Conservation (phyloP, 92 coral and sea anemone species). For the Zoanthus solanderi region DNA sequence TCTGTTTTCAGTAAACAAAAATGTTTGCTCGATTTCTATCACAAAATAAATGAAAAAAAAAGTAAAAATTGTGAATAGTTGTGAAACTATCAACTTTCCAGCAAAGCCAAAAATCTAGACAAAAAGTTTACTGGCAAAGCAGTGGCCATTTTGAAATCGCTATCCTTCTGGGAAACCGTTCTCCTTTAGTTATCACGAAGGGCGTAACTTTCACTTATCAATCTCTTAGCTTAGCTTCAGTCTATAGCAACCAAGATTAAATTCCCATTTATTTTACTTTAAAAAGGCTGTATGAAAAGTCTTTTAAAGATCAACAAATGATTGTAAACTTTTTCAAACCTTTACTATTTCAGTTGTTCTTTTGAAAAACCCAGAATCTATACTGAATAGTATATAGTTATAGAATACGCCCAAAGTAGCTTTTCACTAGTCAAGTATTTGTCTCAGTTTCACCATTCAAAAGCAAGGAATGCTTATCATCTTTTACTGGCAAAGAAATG, state of each 20-base stretch:
- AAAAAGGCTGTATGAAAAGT: background rate
- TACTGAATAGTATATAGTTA: background rate
- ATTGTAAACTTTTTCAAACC: background rate
- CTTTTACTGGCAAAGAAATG: constrained; percentile 9
- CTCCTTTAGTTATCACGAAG: background rate
- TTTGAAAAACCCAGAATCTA: background rate
- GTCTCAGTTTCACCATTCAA: background rate
- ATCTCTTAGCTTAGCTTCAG: too few species aligned
- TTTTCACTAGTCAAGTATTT: background rate
- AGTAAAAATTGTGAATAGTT: too few species aligned
- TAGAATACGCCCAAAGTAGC: background rate
- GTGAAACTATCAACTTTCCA: too few species aligned
- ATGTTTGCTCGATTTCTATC: too few species aligned
- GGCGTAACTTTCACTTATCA: background rate
- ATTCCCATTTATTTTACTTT: background rate
- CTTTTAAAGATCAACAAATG: background rate
- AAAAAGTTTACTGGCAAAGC: too few species aligned
- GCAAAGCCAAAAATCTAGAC: too few species aligned
- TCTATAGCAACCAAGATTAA: background rate
- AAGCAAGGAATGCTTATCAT: constrained; percentile 14
- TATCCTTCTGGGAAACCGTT: background rate
- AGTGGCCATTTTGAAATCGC: too few species aligned
- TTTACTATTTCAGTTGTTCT: background rate
- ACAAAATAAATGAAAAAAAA: too few species aligned
- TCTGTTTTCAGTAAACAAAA: too few species aligned